Percentiles rank a stretch among this genome's conserved stretches.
phyloP scores from a whole-genome alignment of 1,140 invertebrate species.

The Adoxophyes honmai region DNA sequence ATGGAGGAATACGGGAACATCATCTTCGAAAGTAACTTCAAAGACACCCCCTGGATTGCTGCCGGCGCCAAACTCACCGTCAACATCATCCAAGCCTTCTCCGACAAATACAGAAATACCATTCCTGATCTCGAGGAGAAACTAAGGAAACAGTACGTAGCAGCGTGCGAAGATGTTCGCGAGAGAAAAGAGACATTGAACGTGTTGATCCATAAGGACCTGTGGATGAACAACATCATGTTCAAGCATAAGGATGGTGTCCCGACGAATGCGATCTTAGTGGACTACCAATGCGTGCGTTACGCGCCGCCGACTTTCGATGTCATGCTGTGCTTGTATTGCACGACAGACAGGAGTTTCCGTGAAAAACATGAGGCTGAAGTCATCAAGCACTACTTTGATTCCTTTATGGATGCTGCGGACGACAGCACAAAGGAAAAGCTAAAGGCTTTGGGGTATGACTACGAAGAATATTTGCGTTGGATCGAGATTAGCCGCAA shows the following conservation, averaged over 20 bases:
- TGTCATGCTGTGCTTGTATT: slow-evolving; percentile 56
- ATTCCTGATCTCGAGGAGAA: slow-evolving; percentile 32
- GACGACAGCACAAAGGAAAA: slow-evolving; percentile 32
- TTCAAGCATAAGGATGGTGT: slow-evolving; percentile 57
- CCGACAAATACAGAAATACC: slow-evolving; percentile 30
- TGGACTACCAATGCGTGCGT: slow-evolving; percentile 68
- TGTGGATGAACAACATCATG: slow-evolving; percentile 75
- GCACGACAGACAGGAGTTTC: slow-evolving; percentile 55
- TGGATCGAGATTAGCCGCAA: slow-evolving; percentile 43
- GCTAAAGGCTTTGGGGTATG: slow-evolving; percentile 39
- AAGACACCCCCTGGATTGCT: slow-evolving; percentile 41
- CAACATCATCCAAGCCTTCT: slow-evolving; percentile 42
- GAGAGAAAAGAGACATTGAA: slow-evolving; percentile 48
- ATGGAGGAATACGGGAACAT: slow-evolving; percentile 30
- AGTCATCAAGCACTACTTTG: slow-evolving; percentile 55
- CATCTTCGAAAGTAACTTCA: slow-evolving; percentile 39
- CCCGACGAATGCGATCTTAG: slow-evolving; percentile 51
- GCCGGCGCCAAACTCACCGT: slow-evolving; percentile 39
- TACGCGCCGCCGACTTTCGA: slow-evolving; percentile 71
- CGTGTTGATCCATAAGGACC: slow-evolving; percentile 73
- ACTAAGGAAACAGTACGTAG: slow-evolving; percentile 32
- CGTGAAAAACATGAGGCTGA: slow-evolving; percentile 41
- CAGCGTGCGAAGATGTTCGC: slow-evolving; percentile 38
- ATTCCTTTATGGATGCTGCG: slow-evolving; percentile 40
- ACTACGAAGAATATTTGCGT: slow-evolving; percentile 29